Evolutionary conservation across 64 coral and sea anemone genomes (phyloP).

Genomic region (Dendrophyllia cribrosa): DNA sequence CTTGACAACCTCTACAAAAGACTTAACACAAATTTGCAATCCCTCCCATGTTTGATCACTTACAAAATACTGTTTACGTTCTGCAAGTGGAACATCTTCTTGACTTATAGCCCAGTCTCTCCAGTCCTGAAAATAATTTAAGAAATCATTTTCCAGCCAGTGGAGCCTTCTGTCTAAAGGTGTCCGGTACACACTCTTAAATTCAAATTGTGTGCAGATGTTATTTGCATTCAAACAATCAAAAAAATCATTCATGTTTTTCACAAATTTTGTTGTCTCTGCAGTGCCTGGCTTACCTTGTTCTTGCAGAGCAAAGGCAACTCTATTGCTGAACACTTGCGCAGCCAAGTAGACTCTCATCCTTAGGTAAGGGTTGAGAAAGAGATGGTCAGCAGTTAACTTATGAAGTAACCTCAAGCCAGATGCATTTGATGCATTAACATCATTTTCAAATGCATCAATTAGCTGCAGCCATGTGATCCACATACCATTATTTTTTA

Average conservation of each 20-base stretch:
- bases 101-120: conserved; percentile 13
- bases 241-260: conserved; percentile 63
- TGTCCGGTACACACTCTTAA: conserved; percentile 60
- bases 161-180: conserved; percentile 19
- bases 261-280: conserved; percentile 55
- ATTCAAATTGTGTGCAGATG: conserved; percentile 54
- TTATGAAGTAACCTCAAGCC: conserved; percentile 17
- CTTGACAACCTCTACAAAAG: conserved; percentile 51
- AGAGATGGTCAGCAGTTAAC: conserved; percentile 30
- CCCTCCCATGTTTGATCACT: conserved; percentile 66
- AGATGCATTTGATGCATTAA: conserved; percentile 35
- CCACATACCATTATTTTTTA: conserved; percentile 38
- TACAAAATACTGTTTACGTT: conserved; percentile 52
- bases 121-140: conserved; percentile 51
- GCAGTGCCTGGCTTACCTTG: conserved; percentile 46
- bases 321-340: conserved; percentile 54
- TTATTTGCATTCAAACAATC: conserved; percentile 57
- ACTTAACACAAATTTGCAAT: conserved; percentile 57
- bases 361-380: conserved; percentile 49
- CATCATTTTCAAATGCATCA: conserved; percentile 69
- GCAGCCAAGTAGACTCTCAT: conserved; percentile 51
- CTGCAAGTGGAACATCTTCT: neutral
- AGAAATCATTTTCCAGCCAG: conserved; percentile 57
- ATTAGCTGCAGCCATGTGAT: conserved; percentile 32
- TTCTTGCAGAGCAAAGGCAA: conserved; percentile 22